Evolutionary conservation across 53 echinoderm and acorn worm species (phyloP).

Genomic region (Zoroaster sp.): DNA sequence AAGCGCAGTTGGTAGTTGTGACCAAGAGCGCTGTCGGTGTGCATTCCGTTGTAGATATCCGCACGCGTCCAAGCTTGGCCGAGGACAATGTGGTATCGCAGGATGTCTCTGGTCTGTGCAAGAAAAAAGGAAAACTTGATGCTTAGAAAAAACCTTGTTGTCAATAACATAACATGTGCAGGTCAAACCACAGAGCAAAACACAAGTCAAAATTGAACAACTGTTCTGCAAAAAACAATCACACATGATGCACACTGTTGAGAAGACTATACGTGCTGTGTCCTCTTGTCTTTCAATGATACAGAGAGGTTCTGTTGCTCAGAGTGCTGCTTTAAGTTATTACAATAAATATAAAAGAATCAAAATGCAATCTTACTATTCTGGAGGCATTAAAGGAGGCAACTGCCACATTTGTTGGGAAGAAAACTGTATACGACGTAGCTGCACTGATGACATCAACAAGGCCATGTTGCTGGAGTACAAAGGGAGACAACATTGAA

Average conservation of each 20-base stretch:
- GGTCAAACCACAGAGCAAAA: no score
- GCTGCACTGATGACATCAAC: neutral
- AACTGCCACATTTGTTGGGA: slow-evolving; percentile 62
- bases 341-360: no score
- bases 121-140: no score
- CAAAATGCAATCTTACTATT: slow-evolving; percentile 34
- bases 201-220: no score
- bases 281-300: neutral
- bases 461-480: slow-evolving; percentile 19
- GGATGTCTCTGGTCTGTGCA: slow-evolving; percentile 38
- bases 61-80: slow-evolving; percentile 2
- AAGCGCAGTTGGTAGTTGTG: slow-evolving; percentile 64
- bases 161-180: no score
- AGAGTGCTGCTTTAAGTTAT: neutral
- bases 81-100: slow-evolving; percentile 39
- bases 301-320: neutral
- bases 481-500: neutral
- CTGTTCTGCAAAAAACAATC: neutral
- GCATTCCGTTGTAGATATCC: slow-evolving; percentile 55
- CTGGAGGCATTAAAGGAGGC: slow-evolving; percentile 18
- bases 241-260: neutral
- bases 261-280: neutral
- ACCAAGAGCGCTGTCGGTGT: slow-evolving; percentile 33
- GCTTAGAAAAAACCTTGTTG: no score
- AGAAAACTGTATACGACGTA: slow-evolving; percentile 56